phyloP scores from a whole-genome alignment of 2,113 vertebrate species.

The Neodontobutis hainanensis region DNA sequence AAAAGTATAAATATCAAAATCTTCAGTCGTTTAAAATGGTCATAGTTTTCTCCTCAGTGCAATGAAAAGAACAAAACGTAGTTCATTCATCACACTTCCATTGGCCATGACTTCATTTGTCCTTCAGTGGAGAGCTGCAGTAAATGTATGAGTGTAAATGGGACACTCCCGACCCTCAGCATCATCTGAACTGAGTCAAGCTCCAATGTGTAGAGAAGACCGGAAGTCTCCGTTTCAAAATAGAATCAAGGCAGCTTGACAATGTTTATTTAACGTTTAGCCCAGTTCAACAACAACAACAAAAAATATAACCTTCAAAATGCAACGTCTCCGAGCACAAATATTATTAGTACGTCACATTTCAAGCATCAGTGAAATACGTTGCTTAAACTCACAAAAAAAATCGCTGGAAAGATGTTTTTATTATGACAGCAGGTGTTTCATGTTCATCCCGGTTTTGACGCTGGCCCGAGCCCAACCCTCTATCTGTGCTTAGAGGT shows the following conservation, averaged over 20 bases:
- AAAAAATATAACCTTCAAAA: no score
- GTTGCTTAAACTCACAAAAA: not conserved
- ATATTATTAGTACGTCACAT: no score
- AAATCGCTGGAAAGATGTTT: not conserved
- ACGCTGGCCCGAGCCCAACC: no score
- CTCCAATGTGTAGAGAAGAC: not conserved
- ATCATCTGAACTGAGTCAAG: slow-evolving; percentile 29
- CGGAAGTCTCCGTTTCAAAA: slow-evolving; percentile 44
- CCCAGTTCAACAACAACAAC: no score
- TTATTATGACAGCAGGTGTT: not conserved
- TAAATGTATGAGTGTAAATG: slow-evolving; percentile 23
- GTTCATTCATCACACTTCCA: slow-evolving; percentile 45
- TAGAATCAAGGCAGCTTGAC: slow-evolving; percentile 11
- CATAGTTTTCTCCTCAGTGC: slow-evolving; percentile 36
- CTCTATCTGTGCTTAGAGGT: no score
- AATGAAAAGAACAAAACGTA: slow-evolving; percentile 11
- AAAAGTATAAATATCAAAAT: slow-evolving; percentile 50
- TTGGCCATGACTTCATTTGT: slow-evolving; percentile 33
- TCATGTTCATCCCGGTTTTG: not conserved
- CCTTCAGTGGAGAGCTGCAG: slow-evolving; percentile 34
- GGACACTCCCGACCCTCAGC: slow-evolving; percentile 48
- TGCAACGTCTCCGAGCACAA: no score
- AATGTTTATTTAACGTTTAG: no score
- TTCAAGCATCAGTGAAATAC: no score
- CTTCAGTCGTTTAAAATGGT: slow-evolving; percentile 32